phyloP scores from a whole-genome alignment of 2,113 vertebrate genomes.

The Grammatotria lemairii region DNA sequence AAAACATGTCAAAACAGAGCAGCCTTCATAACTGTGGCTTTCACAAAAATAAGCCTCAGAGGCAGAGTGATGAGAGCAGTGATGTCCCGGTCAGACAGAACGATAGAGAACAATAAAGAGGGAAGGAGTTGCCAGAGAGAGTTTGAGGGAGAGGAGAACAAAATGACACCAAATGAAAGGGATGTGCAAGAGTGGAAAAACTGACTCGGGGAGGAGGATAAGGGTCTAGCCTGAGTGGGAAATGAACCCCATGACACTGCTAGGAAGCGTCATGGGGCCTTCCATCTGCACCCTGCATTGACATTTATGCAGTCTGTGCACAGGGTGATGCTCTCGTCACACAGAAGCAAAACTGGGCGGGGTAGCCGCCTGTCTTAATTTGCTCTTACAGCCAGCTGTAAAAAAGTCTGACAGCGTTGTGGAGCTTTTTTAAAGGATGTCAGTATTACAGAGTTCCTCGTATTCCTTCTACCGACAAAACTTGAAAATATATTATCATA shows the following conservation, averaged over 20 bases:
- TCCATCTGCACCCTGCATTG: not conserved
- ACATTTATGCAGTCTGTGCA: not conserved
- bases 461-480: not conserved
- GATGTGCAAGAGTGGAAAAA: slow-evolving; percentile 13
- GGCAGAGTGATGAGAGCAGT: slow-evolving; percentile 9
- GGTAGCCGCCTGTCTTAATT: not conserved
- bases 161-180: not conserved
- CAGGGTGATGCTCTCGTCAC: not conserved
- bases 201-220: not conserved
- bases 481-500: not conserved
- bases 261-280: not conserved
- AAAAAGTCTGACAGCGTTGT: not conserved
- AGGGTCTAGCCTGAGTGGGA: not conserved
- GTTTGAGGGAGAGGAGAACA: not conserved
- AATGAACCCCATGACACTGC: slow-evolving; percentile 28
- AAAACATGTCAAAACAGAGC: slow-evolving; percentile 42
- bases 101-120: not conserved
- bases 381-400: not conserved
- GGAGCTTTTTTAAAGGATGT: not conserved
- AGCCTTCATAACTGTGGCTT: slow-evolving; percentile 5
- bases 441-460: not conserved
- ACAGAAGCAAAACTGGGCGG: not conserved
- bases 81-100: not conserved
- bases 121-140: not conserved
- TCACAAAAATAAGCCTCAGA: slow-evolving; percentile 12